A percentile compares a stretch with the other conserved stretches of the same genome.
Conservation (phyloP, 2,113 vertebrate genomes). For the Thunnus maccoyii region DNA sequence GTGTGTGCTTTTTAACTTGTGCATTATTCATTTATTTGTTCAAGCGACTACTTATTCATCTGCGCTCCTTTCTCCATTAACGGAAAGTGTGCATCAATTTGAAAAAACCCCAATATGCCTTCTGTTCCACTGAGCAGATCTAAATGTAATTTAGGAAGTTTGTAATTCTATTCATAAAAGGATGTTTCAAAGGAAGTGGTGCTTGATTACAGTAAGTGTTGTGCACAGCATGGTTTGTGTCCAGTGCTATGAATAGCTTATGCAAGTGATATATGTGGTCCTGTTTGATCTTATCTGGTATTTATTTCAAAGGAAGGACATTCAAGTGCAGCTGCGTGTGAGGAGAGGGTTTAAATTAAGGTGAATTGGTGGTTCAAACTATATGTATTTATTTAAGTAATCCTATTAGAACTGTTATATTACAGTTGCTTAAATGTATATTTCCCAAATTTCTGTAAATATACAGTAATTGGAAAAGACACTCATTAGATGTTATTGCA, state of each 20-base stretch:
- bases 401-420: background rate
- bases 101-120: conserved; percentile 28
- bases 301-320: conserved; percentile 5
- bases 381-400: too few species aligned
- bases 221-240: background rate
- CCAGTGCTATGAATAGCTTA: background rate
- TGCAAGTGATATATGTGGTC: background rate
- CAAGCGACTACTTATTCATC: conserved; percentile 61
- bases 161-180: conserved; percentile 35
- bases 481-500: background rate
- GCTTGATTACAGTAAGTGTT: conserved; percentile 31
- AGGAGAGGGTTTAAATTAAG: background rate
- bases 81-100: conserved; percentile 40
- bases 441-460: background rate
- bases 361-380: background rate
- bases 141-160: conserved; percentile 56
- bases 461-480: too few species aligned
- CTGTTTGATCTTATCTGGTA: conserved; percentile 22
- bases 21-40: conserved; percentile 76
- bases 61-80: conserved; percentile 46
- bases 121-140: conserved; percentile 41
- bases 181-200: conserved; percentile 14
- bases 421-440: background rate
- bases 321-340: background rate
- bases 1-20: conserved; percentile 62